Conservation (phyloP, 2,113 vertebrate genomes). For the Heptranchias perlo region DNA sequence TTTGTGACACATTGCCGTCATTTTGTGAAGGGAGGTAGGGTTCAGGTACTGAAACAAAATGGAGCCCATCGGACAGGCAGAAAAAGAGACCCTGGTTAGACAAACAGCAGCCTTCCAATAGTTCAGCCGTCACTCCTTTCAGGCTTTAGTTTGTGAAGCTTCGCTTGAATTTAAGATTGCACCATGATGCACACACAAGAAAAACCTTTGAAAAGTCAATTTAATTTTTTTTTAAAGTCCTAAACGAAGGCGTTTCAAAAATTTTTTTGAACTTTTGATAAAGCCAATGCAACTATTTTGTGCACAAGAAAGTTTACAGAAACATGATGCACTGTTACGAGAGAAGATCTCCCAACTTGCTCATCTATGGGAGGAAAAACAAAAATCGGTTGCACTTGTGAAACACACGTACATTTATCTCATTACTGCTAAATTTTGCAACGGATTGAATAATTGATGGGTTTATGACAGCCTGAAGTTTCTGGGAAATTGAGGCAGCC, state of each 20-base stretch:
- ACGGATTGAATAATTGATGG: background rate
- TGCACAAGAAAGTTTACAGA: background rate
- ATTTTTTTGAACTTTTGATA: background rate
- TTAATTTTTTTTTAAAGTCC: background rate
- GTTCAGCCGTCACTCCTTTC: background rate
- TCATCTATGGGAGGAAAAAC: background rate
- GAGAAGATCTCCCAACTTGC: background rate
- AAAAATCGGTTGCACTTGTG: background rate
- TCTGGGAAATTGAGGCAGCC: background rate
- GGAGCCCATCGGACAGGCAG: conserved; percentile 51
- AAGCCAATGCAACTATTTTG: background rate
- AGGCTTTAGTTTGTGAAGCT: background rate
- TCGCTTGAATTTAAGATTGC: background rate
- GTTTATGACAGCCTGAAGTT: background rate
- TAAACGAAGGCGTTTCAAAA: background rate
- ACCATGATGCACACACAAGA: background rate
- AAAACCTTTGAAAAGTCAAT: background rate
- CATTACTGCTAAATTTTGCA: background rate
- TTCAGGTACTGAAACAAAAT: conserved; percentile 78
- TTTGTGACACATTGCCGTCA: conserved; percentile 78
- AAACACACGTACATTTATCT: background rate
- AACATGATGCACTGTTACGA: background rate
- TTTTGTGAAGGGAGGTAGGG: conserved; percentile 75
- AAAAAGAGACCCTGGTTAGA: background rate
- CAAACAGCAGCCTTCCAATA: background rate